Evolutionary conservation across 2,113 vertebrate species (phyloP).

Genomic region (Pipra filicauda): DNA sequence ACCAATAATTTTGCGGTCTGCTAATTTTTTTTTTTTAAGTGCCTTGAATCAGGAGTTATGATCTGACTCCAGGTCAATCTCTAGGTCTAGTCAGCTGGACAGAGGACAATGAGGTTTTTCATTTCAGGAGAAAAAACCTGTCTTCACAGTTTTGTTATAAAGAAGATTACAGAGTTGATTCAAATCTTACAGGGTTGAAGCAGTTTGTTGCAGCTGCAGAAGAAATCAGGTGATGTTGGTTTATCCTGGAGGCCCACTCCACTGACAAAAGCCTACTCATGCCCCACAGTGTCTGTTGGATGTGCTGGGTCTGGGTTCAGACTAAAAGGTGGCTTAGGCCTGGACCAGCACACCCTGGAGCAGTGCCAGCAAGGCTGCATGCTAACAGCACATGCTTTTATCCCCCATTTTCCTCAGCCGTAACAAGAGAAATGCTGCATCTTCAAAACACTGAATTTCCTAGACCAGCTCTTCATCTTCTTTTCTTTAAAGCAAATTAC

Average conservation of each 20-base stretch:
- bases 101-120: background rate
- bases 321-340: background rate
- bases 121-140: background rate
- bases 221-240: background rate
- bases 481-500: background rate
- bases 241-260: background rate
- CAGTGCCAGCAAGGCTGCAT: background rate
- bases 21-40: background rate
- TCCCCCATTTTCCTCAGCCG: background rate
- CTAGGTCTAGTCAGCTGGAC: background rate
- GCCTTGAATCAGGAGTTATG: background rate
- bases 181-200: background rate
- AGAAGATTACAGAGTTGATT: background rate
- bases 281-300: background rate
- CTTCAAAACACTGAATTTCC: background rate
- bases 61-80: background rate
- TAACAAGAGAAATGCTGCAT: background rate
- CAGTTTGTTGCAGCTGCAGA: background rate
- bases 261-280: background rate
- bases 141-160: background rate
- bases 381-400: background rate
- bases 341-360: background rate
- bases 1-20: background rate
- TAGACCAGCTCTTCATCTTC: background rate
- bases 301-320: background rate